Evolutionary conservation across 1,140 invertebrate genomes (phyloP), one percentile per base, ranked within the genome.

Genomic region (Meloidogyne floridensis): DNA sequence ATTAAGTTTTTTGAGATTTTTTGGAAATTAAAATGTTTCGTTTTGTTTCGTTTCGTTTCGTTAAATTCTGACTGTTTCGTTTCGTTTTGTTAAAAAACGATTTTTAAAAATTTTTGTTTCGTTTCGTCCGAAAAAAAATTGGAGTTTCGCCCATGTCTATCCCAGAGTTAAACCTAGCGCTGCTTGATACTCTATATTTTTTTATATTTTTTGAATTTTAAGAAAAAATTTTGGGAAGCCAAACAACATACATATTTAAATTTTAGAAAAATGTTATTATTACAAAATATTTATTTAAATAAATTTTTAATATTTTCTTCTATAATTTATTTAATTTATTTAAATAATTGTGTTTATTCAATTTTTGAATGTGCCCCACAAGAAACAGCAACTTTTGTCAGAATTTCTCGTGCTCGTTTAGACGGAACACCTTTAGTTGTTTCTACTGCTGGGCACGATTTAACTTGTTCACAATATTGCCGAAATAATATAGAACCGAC

Each of bases 381-480:
- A 59, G 88, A 89, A 77, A 90, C 88, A 20, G 84, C 88, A 4
- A 87, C 89, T 5, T 89, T 89, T 84, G 83, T 89, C n/a, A 81
- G 89, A 72, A 89, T 90, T 74, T 84, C 89, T 18, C 82, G 88
- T 20, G 89, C 88, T 51, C 82, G 88, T 71, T 83, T 89, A 6
- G 88, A 85, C 74, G 89, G 88, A 77, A 89, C 88, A 18, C 88
- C 88, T 18, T 83, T 87, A 11, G 87, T 88, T n/a, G 82, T 89
- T 59, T 89, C 88, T 20, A 89, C 88, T 10, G 89, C 88, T 47
- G 88, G 88, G 18, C 87, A 89, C 72, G 88, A 89, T 72, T 81
- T 89, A 42, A 90, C 88, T 18, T 89, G 88, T 81, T 87, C 88
- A 15, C 88, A 89, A 77, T 89, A 90, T 76, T 89, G 88, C 76